Percentiles rank a stretch among this genome's conserved stretches.
Conservation (phyloP, 2,113 vertebrate genomes). For the Myrmophylax atrothorax region DNA sequence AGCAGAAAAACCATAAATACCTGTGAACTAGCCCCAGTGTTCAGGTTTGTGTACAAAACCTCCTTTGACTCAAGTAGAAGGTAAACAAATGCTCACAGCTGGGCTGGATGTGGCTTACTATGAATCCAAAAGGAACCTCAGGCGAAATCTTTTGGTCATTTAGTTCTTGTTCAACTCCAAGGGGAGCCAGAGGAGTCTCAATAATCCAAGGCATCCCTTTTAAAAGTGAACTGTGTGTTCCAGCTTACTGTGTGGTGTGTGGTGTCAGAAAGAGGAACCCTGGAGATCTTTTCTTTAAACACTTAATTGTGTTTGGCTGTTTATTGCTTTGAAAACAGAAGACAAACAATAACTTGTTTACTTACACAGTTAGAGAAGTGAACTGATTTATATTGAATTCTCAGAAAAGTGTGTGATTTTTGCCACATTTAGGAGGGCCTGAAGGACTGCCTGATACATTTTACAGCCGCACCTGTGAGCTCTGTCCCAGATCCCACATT, state of each 20-base stretch:
- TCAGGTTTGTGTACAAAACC: neutral
- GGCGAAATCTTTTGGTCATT: neutral
- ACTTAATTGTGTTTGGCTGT: neutral
- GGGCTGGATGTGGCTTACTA: neutral
- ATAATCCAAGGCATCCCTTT: neutral
- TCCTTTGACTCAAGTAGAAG: neutral
- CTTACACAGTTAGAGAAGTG: neutral
- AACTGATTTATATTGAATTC: neutral
- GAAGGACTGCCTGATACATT: neutral
- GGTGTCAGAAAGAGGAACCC: neutral
- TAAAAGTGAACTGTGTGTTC: neutral
- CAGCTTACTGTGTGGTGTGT: neutral
- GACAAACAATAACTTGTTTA: neutral
- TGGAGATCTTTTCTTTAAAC: neutral
- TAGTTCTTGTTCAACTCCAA: neutral
- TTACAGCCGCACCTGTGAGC: slow-evolving; percentile 23
- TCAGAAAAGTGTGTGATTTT: neutral
- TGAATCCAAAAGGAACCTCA: neutral
- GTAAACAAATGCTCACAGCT: neutral
- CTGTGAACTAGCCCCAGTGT: neutral
- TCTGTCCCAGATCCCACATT: slow-evolving; percentile 42
- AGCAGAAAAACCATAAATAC: neutral
- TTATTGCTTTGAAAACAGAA: neutral
- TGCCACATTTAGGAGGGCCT: neutral
- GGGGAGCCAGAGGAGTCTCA: neutral